Evolutionary conservation across 1,140 invertebrate species (phyloP), one percentile per base, ranked within the genome.

Genomic region (Trichoplusia ni): DNA sequence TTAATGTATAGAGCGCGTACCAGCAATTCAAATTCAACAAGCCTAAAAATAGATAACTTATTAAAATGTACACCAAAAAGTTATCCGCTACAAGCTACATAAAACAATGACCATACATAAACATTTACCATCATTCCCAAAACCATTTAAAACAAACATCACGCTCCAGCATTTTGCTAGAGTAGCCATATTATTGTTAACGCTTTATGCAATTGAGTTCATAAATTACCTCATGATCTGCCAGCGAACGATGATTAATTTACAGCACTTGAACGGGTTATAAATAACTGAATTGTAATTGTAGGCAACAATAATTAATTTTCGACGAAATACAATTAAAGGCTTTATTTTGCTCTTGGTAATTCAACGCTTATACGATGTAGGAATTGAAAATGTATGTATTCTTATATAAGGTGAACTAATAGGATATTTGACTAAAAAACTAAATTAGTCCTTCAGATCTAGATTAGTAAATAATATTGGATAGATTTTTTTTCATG

Each of bases 241-340:
- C 25, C 27, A 8, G 46, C 13, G 8, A 14, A 47, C 25, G 14
- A 49, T 49, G 46, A 49, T 49, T 49, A 49, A 49, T 49, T 49
- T 14, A 16, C 23, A 49, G 29, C 8, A 49, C 23, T 14, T 13
- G 46, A 4, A 49, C 25, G 25, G 40, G 18, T 49, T 13, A 49
- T 49, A 49, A 49, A 49, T 49, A 49, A 49, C 46, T 31, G 46
- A 31, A 49, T 49, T 49, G 46, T 49, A 49, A 29, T 49, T 23
- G 46, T 8, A 14, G 14, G 46, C n/a, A n/a, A n/a, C n/a, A n/a
- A n/a, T 49, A 27, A 49, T 49, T 23, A 42, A 42, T 42, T 42
- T 42, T 19, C 19, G 40, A 16, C 18, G 29, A 29, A 49, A 49
- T 27, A 29, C 46, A n/a, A n/a, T n/a, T n/a, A n/a, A n/a, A n/a